Percentiles rank a stretch among this genome's conserved stretches.
These are phyloP conservation scores for Hystrix brachyura DNA, from an alignment of 2,113 vertebrate genomes.

Conservation along the genomic window DNA sequence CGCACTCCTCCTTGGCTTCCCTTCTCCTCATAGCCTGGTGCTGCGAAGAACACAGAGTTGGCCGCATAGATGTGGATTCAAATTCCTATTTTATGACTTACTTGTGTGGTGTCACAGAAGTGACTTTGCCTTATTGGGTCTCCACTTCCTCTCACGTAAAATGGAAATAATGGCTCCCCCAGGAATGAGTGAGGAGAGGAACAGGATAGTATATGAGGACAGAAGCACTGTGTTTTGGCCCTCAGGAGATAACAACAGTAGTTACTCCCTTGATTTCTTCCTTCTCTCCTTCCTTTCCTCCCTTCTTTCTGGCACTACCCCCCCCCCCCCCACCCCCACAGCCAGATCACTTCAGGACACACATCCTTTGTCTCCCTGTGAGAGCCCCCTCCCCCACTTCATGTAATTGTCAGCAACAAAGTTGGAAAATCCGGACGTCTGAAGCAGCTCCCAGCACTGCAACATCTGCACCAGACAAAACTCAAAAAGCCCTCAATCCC, in stretches of 20 bases:
- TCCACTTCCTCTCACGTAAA: neutral
- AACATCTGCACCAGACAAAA: constrained; percentile 87
- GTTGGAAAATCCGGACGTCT: constrained; percentile 80
- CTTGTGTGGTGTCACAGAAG: neutral
- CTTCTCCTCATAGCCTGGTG: neutral
- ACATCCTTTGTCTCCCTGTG: constrained; percentile 77
- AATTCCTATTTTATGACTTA: neutral
- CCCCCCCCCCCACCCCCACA: too few species aligned
- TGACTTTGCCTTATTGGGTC: neutral
- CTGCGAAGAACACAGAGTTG: neutral
- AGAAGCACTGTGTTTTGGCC: neutral
- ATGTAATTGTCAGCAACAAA: constrained; percentile 86
- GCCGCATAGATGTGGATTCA: neutral
- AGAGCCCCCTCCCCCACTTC: constrained; percentile 33
- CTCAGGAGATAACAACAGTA: neutral
- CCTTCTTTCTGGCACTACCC: neutral
- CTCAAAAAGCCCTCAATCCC: constrained; percentile 88
- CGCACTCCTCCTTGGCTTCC: neutral
- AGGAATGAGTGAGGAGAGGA: neutral
- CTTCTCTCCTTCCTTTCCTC: neutral
- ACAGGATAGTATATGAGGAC: neutral
- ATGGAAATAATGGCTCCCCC: neutral
- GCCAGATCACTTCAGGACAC: constrained; percentile 81
- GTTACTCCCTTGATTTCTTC: neutral
- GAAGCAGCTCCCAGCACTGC: constrained; percentile 76